A percentile compares a stretch with the other conserved stretches of the same genome.
phyloP scores from a whole-genome alignment of 1,140 invertebrate genomes.

The Nasonia longicornis region DNA sequence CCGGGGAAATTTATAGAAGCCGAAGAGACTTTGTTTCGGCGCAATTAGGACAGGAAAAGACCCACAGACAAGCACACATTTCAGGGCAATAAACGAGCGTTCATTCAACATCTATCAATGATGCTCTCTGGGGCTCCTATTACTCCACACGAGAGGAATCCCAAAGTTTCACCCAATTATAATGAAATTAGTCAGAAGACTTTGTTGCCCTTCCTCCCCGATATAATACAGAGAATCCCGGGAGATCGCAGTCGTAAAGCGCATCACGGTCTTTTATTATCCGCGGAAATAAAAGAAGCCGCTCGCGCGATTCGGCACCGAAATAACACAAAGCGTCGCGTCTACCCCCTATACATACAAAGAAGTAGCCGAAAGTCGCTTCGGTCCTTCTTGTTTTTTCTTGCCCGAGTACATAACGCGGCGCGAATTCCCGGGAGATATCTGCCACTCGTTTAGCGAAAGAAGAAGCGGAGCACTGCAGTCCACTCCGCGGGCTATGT shows the following conservation, averaged over 20 bases:
- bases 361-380: conserved; percentile 18
- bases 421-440: not conserved
- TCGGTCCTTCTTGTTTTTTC: not conserved
- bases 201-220: not conserved
- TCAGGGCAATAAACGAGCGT: not conserved
- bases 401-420: not conserved
- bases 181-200: conserved; percentile 39
- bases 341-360: conserved; percentile 42
- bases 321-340: not conserved
- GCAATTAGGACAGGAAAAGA: not conserved
- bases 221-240: conserved; percentile 14
- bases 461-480: not conserved
- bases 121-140: not conserved
- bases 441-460: not conserved
- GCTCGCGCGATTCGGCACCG: conserved; percentile 4
- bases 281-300: conserved; percentile 11
- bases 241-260: conserved; percentile 24
- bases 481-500: not conserved
- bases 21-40: not conserved
- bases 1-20: not conserved
- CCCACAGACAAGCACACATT: not conserved
- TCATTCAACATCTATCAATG: conserved; percentile 1
- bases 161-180: conserved; percentile 35
- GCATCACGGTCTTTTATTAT: conserved; percentile 39
- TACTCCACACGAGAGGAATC: not conserved